Percentiles rank a stretch among this genome's conserved stretches.
These are phyloP conservation scores for Drepanosiphum platanoidis DNA, from an alignment of 2,888 invertebrate genomes.

Conservation along the genomic window DNA sequence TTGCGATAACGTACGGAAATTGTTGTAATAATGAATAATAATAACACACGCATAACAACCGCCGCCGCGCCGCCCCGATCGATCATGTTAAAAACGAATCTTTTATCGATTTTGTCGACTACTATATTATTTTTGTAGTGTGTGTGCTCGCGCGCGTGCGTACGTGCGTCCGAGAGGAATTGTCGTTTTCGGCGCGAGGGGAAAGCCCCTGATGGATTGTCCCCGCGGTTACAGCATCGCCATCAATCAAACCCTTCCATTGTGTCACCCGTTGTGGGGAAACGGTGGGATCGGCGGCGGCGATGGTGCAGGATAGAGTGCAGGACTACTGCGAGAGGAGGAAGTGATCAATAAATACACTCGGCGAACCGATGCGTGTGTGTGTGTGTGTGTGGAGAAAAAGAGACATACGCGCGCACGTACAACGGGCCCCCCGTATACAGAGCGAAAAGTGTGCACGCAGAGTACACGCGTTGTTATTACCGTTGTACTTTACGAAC, in stretches of 20 bases:
- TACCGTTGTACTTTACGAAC: too few species aligned
- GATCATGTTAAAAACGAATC: neutral
- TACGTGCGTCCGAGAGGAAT: neutral
- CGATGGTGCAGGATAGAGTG: too few species aligned
- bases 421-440: neutral
- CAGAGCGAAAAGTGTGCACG: neutral
- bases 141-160: too few species aligned
- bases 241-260: constrained; percentile 56
- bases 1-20: too few species aligned
- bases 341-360: constrained; percentile 53
- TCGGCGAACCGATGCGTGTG: constrained; percentile 17
- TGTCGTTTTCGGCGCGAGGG: neutral
- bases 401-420: neutral
- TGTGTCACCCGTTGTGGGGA: neutral
- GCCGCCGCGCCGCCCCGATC: neutral
- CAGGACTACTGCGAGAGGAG: too few species aligned
- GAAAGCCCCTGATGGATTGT: constrained; percentile 5
- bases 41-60: neutral
- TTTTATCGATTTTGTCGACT: neutral
- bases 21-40: neutral
- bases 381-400: neutral
- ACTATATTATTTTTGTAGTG: neutral
- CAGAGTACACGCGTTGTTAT: neutral
- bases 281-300: neutral
- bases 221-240: constrained; percentile 6